These are phyloP conservation scores for Laterallus jamaicensis DNA, from an alignment of 2,113 vertebrate species.

Conservation along the genomic window DNA sequence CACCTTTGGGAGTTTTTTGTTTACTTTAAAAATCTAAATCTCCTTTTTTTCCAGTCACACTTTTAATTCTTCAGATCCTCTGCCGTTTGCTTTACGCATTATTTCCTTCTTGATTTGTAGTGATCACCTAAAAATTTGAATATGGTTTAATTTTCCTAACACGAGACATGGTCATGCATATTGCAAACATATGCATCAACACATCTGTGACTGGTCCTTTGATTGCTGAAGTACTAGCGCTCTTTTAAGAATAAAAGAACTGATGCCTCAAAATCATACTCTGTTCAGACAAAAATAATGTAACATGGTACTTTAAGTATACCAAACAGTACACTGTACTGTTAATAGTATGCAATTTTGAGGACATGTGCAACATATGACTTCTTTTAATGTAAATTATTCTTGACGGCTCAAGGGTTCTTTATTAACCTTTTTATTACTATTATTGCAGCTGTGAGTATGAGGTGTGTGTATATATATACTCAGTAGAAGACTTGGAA, in stretches of 20 bases:
- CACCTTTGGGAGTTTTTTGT: not conserved
- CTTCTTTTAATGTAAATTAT: not conserved
- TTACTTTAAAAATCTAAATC: not conserved
- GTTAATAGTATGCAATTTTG: not conserved
- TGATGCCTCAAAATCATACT: not conserved
- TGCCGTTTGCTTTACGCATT: not conserved
- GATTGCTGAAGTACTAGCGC: not conserved
- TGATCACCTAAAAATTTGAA: not conserved
- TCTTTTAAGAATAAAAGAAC: not conserved
- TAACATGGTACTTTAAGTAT: not conserved
- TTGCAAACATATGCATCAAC: not conserved
- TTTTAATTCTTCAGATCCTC: not conserved
- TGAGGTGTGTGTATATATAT: not conserved
- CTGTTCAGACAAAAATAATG: not conserved
- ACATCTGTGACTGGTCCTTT: constrained; percentile 5
- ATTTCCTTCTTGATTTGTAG: not conserved
- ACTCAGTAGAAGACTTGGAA: not conserved
- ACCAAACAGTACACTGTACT: not conserved
- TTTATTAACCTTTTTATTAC: constrained; percentile 2
- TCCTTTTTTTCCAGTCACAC: not conserved
- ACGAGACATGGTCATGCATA: not conserved
- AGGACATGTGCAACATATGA: not conserved
- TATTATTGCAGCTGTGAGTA: constrained; percentile 4
- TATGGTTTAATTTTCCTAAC: not conserved
- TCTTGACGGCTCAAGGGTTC: not conserved